Base-by-base conservation (phyloP, 2,888 invertebrate species). In the Girardia tigrina region DNA sequence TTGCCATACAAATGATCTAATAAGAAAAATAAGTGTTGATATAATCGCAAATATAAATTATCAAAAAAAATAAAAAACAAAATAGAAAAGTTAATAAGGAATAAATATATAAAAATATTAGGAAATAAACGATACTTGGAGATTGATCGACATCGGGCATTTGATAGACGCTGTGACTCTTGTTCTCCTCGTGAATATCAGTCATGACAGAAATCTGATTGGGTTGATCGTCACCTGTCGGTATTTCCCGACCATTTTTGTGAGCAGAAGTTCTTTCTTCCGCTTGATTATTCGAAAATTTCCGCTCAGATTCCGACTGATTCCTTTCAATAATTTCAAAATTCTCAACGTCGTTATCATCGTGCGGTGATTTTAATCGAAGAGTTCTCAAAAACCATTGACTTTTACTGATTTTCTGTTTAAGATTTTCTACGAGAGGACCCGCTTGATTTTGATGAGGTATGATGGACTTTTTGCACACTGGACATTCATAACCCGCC, bases 401-500 rank as follows among this genome's bases (percentile, higher is more conserved):
- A 36, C 36, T 36, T 36, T 36, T 36, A 36, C 12, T 12, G 16
- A 36, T 36, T 36, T 36, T 36, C 16, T 8, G 16, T 36, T 36
- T 36, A 12, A 36, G 16, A 36, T 36, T 36, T 12, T 94, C 94
- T 28, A 93, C 94, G 12, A 97, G 91, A 0, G 95, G 94, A 0
- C 95, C 94, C 6, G 91, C 90, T 79, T 92, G 86, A 86, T 95
- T 94, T 0, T 89, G 83, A 4, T 81, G 81, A 26, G 84, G 84
- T 78, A 84, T 84, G 74, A 95, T 88, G 26, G 90, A 88, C 28
- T 88, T 87, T 75, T 88, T 88, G 83, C 97, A 98, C 1, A 89
- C 88, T 0, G 94, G 94, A 82, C 97, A 98, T 42, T 89, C 89
- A 83, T 93, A 95, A 0, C 94, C 95, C 1, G 94, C 91, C 0